Percentiles rank a stretch among this genome's conserved stretches.
Evolutionary conservation across 2,888 invertebrate species (phyloP).

Genomic region (Laothoe populi): DNA sequence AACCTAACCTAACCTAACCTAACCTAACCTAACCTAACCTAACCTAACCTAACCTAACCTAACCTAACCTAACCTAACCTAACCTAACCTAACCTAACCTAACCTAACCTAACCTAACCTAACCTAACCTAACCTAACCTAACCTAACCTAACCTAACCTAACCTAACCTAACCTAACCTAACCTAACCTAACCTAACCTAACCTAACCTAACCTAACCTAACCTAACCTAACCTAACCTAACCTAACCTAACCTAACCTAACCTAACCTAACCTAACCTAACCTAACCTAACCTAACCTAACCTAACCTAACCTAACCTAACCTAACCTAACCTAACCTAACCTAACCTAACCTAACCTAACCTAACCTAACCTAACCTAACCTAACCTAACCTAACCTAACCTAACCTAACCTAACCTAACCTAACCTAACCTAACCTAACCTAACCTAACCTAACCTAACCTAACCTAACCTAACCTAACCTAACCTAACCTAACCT

Average conservation of each 20-base stretch:
- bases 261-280: slow-evolving; percentile 39
- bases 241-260: slow-evolving; percentile 39
- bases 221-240: slow-evolving; percentile 39
- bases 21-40: slow-evolving; percentile 34
- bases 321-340: slow-evolving; percentile 33
- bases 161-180: slow-evolving; percentile 37
- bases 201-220: slow-evolving; percentile 37
- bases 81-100: slow-evolving; percentile 36
- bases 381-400: slow-evolving; percentile 39
- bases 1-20: slow-evolving; percentile 33
- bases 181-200: slow-evolving; percentile 37
- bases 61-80: slow-evolving; percentile 33
- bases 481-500: slow-evolving; percentile 32
- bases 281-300: slow-evolving; percentile 30
- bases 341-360: slow-evolving; percentile 35
- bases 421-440: slow-evolving; percentile 40
- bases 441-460: slow-evolving; percentile 38
- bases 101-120: slow-evolving; percentile 37
- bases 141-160: slow-evolving; percentile 38
- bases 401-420: slow-evolving; percentile 41
- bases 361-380: slow-evolving; percentile 37
- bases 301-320: slow-evolving; percentile 37
- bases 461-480: slow-evolving; percentile 36
- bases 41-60: slow-evolving; percentile 35
- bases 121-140: slow-evolving; percentile 37